phyloP scores from a whole-genome alignment of 2,888 invertebrate species.

The Lymantria dispar region DNA sequence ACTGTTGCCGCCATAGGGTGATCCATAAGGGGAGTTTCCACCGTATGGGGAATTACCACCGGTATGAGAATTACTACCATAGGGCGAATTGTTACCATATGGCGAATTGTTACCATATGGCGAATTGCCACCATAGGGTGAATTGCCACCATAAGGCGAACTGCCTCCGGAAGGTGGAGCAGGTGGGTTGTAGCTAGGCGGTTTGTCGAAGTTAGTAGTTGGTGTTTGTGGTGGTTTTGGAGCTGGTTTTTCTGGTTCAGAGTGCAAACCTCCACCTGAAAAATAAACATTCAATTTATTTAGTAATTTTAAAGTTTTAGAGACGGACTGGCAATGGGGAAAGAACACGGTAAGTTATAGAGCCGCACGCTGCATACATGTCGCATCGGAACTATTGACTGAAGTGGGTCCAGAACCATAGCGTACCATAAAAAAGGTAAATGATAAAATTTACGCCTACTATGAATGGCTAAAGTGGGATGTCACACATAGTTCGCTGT shows the following conservation, averaged over 20 bases:
- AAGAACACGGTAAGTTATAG: too few relatives aligned
- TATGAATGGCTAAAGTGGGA: too few relatives aligned
- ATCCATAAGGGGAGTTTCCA: slow-evolving; percentile 30
- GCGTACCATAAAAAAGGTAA: too few relatives aligned
- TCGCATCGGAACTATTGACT: too few relatives aligned
- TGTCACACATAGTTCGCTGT: too few relatives aligned
- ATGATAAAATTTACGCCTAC: too few relatives aligned
- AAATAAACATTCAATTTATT: too few relatives aligned
- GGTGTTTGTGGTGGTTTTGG: slow-evolving; percentile 60
- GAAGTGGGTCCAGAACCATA: too few relatives aligned
- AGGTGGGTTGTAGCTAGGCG: slow-evolving; percentile 72
- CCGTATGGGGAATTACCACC: slow-evolving; percentile 25
- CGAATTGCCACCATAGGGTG: slow-evolving; percentile 19
- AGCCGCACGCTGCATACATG: too few relatives aligned
- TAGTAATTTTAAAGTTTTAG: too few relatives aligned
- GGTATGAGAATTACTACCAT: slow-evolving; percentile 29
- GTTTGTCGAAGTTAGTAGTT: slow-evolving; percentile 51
- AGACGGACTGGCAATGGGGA: too few relatives aligned
- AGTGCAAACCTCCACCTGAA: slow-evolving; percentile 58
- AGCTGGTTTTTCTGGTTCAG: slow-evolving; percentile 58
- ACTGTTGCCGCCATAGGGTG: slow-evolving; percentile 32
- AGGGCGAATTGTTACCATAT: slow-evolving; percentile 31
- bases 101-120: slow-evolving; percentile 27
- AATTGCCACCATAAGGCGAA: slow-evolving; percentile 33
- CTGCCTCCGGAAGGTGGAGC: slow-evolving; percentile 51